Conservation (phyloP, 1,140 invertebrate genomes). For the Amyelois transitella region DNA sequence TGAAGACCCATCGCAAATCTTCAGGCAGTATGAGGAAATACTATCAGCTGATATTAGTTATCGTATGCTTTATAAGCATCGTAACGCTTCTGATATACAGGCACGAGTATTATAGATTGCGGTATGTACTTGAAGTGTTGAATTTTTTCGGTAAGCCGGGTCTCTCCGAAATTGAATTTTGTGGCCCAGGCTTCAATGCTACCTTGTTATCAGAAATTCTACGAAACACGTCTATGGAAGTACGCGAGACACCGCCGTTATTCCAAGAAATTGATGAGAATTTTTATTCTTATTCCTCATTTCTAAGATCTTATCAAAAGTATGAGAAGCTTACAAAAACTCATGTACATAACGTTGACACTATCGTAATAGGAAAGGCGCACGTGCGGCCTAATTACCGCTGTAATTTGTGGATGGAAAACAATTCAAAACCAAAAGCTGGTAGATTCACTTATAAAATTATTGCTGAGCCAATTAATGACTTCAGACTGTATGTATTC, state of each 20-base stretch:
- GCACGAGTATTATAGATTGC: constrained; percentile 84
- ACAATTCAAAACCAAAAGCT: constrained; percentile 66
- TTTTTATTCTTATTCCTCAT: constrained; percentile 74
- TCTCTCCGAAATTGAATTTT: constrained; percentile 66
- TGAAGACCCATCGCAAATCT: constrained; percentile 56
- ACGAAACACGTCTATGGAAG: constrained; percentile 58
- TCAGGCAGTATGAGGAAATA: constrained; percentile 81
- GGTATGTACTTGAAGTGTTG: constrained; percentile 84
- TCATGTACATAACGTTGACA: constrained; percentile 57
- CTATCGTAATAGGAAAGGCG: constrained; percentile 68
- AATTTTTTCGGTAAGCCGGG: constrained; percentile 83
- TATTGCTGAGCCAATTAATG: constrained; percentile 43
- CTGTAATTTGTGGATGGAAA: constrained; percentile 75
- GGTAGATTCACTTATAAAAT: constrained; percentile 70
- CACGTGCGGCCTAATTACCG: constrained; percentile 60
- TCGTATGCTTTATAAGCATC: constrained; percentile 79
- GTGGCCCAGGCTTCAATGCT: constrained; percentile 70
- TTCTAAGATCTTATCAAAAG: constrained; percentile 69
- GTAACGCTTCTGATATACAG: constrained; percentile 83
- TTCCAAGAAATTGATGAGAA: constrained; percentile 73
- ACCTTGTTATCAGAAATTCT: constrained; percentile 66
- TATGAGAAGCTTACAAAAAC: constrained; percentile 49
- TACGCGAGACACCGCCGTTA: constrained; percentile 61
- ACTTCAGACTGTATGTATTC: constrained; percentile 65
- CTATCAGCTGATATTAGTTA: constrained; percentile 80